phyloP scores from a whole-genome alignment of 2,888 invertebrate species.

The Drosophila falleni region DNA sequence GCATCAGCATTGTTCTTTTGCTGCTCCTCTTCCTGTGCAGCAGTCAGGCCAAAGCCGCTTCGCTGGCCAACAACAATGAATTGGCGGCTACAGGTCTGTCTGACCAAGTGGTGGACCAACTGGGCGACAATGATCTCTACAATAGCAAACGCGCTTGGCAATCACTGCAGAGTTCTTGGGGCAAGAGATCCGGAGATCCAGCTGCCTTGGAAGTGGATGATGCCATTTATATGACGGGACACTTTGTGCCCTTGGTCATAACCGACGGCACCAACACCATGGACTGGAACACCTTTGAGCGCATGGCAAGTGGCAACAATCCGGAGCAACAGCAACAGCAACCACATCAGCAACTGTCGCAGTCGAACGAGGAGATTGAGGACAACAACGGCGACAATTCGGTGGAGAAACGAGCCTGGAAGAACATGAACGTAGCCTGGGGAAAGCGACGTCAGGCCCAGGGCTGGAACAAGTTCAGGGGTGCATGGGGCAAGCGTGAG shows the following conservation, averaged over 20 bases:
- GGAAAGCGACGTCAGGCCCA: slow-evolving; percentile 88
- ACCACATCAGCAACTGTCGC: slow-evolving; percentile 30
- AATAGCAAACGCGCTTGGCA: slow-evolving; percentile 88
- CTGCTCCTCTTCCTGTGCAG: slow-evolving; percentile 49
- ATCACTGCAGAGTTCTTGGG: slow-evolving; percentile 90
- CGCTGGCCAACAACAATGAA: slow-evolving; percentile 48
- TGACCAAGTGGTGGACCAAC: slow-evolving; percentile 67
- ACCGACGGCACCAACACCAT: slow-evolving; percentile 70
- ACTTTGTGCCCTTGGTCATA: slow-evolving; percentile 63
- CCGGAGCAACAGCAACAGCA: slow-evolving; percentile 27
- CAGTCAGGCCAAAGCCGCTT: slow-evolving; percentile 45
- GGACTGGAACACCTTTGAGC: slow-evolving; percentile 76
- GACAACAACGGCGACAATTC: slow-evolving; percentile 44
- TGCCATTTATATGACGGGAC: slow-evolving; percentile 66
- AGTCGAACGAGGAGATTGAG: slow-evolving; percentile 62
- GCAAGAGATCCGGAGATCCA: slow-evolving; percentile 86
- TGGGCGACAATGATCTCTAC: slow-evolving; percentile 64
- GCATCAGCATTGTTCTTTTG: slow-evolving; percentile 25
- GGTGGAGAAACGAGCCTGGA: slow-evolving; percentile 89
- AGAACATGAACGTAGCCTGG: slow-evolving; percentile 90
- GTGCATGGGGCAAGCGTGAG: slow-evolving; percentile 92
- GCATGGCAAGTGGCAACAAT: slow-evolving; percentile 57
- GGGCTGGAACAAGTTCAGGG: slow-evolving; percentile 87
- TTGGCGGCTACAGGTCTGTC: slow-evolving; percentile 54
- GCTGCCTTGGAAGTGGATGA: slow-evolving; percentile 47